Evolutionary conservation across 2,888 invertebrate genomes (phyloP).

Genomic region (Fragum fragum): DNA sequence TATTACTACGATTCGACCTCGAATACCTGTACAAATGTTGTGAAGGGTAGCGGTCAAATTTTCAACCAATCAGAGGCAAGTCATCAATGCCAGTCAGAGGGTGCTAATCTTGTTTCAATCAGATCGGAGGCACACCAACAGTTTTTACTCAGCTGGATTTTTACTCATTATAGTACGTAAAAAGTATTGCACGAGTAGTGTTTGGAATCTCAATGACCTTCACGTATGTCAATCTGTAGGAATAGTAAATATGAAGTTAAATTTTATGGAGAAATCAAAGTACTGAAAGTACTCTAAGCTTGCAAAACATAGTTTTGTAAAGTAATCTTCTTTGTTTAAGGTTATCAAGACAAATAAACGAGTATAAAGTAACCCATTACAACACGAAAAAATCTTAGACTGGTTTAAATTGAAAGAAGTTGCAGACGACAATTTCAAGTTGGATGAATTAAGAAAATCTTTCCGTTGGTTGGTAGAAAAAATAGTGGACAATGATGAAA

Average conservation of each 20-base stretch:
- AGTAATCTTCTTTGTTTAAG: too few relatives aligned
- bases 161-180: neutral
- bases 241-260: neutral
- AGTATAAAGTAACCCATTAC: too few relatives aligned
- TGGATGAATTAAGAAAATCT: too few relatives aligned
- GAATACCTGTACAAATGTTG: neutral
- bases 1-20: neutral
- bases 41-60: neutral
- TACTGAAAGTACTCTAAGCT: too few relatives aligned
- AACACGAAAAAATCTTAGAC: too few relatives aligned
- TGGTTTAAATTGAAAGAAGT: too few relatives aligned
- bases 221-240: too few relatives aligned
- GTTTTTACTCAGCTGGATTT: constrained; percentile 10
- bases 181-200: neutral
- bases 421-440: too few relatives aligned
- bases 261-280: neutral
- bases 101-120: neutral
- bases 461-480: too few relatives aligned
- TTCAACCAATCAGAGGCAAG: neutral
- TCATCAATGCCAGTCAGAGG: neutral
- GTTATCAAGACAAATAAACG: too few relatives aligned
- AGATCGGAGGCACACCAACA: constrained; percentile 2
- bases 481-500: too few relatives aligned
- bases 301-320: too few relatives aligned
- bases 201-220: neutral